Conservation (phyloP, 2,888 invertebrate genomes). For the Cepaea hortensis region DNA sequence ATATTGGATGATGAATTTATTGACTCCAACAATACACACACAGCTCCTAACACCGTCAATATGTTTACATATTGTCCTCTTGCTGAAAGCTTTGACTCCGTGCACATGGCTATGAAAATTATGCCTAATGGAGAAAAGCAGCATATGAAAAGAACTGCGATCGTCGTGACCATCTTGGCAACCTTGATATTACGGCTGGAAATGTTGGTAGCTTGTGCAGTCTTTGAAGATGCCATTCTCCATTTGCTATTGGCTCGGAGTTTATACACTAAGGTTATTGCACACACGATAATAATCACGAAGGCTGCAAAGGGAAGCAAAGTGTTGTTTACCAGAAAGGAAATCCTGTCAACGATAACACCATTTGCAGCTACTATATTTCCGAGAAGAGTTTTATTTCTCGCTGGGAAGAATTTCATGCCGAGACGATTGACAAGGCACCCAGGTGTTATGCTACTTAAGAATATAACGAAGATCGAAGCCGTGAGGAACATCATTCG, state of each 20-base stretch:
- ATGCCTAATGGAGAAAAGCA: not conserved
- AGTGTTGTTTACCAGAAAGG: not conserved
- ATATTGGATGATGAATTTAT: not conserved
- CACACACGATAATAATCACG: not conserved
- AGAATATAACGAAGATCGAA: not conserved
- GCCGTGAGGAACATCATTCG: not conserved
- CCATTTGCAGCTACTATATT: not conserved
- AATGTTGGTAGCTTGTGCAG: not conserved
- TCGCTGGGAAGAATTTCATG: not conserved
- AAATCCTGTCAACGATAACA: not conserved
- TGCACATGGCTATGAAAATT: not conserved
- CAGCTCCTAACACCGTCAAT: not conserved
- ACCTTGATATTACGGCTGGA: not conserved
- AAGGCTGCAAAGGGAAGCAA: not conserved
- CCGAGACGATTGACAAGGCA: not conserved
- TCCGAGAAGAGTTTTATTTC: not conserved
- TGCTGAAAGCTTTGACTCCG: not conserved
- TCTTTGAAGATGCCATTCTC: not conserved
- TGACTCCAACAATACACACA: not conserved
- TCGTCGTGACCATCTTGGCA: not conserved
- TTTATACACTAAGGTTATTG: not conserved
- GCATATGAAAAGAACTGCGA: not conserved
- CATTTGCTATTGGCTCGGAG: not conserved
- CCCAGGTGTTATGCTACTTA: not conserved
- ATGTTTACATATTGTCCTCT: not conserved